These are phyloP conservation scores for Dendroctonus ponderosae DNA, from an alignment of 1,140 invertebrate species.

Conservation along the genomic window DNA sequence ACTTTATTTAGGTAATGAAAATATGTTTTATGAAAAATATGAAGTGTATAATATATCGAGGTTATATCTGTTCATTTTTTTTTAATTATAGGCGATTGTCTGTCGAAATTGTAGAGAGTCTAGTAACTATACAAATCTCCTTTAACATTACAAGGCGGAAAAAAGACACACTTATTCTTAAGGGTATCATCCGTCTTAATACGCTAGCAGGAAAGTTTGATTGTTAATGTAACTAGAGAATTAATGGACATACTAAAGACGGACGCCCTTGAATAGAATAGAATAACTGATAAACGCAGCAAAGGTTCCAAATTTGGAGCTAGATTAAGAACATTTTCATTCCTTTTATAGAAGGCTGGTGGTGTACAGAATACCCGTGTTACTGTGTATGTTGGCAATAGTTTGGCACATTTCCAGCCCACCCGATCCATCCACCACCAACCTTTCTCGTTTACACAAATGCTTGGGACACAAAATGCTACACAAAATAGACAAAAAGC, in stretches of 20 bases:
- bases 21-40: slow-evolving; percentile 36
- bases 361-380: no score
- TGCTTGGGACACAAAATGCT: background rate
- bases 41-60: slow-evolving; percentile 25
- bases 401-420: no score
- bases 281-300: slow-evolving; percentile 1
- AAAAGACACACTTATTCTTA: slow-evolving; percentile 30
- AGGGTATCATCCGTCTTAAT: background rate
- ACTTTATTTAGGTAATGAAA: slow-evolving; percentile 13
- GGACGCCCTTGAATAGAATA: slow-evolving; percentile 6
- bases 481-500: slow-evolving; percentile 6
- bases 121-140: slow-evolving; percentile 20
- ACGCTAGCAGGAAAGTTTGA: background rate
- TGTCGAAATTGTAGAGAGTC: slow-evolving; percentile 25
- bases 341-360: background rate
- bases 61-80: slow-evolving; percentile 12
- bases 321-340: background rate
- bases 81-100: slow-evolving; percentile 30
- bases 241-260: background rate
- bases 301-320: background rate
- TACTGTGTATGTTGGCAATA: no score
- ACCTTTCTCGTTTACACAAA: no score
- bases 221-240: background rate
- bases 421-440: no score
- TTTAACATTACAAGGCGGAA: slow-evolving; percentile 34